A percentile compares a stretch with the other conserved stretches of the same genome.
Evolutionary conservation across 2,113 vertebrate species (phyloP).

Genomic region (Syrrhaptes paradoxus): DNA sequence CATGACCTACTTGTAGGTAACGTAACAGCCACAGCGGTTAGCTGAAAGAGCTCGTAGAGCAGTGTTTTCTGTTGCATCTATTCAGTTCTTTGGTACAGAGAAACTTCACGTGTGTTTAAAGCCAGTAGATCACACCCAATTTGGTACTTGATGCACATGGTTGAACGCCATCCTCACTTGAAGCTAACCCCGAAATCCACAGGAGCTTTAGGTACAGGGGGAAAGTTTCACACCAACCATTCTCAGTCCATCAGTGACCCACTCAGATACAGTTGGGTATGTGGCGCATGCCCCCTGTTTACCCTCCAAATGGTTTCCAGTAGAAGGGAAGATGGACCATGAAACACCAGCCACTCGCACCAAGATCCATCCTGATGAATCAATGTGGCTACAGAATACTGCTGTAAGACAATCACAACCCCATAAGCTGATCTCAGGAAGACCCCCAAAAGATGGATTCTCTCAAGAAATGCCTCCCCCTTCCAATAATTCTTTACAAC

Average conservation of each 20-base stretch:
- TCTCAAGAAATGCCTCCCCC: not conserved
- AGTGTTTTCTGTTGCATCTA: not conserved
- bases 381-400: not conserved
- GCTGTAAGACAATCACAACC: not conserved
- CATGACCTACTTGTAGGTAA: not conserved
- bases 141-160: not conserved
- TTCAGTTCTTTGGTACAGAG: not conserved
- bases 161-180: not conserved
- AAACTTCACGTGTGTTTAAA: accelerated
- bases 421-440: not conserved
- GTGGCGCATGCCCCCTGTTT: accelerated
- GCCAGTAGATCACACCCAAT: not conserved
- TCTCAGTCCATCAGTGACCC: accelerated
- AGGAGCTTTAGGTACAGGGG: not conserved
- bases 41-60: not conserved
- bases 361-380: not conserved
- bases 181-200: not conserved
- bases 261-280: not conserved
- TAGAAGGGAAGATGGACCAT: not conserved
- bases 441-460: not conserved
- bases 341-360: not conserved
- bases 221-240: not conserved
- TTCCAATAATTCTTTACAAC: not conserved
- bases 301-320: not conserved
- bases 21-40: not conserved